Percentiles rank a stretch among this genome's conserved stretches.
Conservation (phyloP, 2,113 vertebrate species). For the Progne subis region DNA sequence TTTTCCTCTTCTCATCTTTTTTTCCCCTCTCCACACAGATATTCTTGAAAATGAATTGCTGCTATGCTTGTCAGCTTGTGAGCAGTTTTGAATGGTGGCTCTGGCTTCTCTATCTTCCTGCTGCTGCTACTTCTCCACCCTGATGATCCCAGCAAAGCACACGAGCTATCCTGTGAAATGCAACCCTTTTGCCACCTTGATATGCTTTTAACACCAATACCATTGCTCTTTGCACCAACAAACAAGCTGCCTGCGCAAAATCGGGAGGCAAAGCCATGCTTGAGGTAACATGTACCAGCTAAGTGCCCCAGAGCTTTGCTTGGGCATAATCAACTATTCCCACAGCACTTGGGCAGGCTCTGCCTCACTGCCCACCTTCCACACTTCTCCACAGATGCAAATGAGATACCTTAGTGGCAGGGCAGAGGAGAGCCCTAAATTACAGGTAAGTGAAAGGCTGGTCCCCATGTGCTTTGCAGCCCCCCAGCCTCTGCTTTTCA, state of each 20-base stretch:
- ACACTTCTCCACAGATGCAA: accelerated
- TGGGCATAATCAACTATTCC: neutral
- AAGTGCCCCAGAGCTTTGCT: neutral
- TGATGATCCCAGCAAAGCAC: neutral
- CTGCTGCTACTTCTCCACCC: neutral
- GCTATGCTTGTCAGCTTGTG: neutral
- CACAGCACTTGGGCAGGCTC: neutral
- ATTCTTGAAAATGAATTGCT: neutral
- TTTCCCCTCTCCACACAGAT: neutral
- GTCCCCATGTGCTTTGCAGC: neutral
- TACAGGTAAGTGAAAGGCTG: neutral
- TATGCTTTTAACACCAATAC: neutral
- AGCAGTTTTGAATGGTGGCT: neutral
- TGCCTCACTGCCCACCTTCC: neutral
- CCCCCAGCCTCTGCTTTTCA: neutral
- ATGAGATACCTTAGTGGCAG: neutral
- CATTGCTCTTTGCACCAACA: neutral
- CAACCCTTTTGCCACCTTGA: neutral
- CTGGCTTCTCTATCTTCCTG: neutral
- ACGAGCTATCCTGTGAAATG: neutral
- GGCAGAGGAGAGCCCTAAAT: neutral
- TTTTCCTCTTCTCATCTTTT: neutral
- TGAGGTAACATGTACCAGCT: neutral
- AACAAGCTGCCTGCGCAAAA: neutral
- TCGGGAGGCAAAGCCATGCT: neutral